These are phyloP conservation scores for Gymnopithys bicolor DNA, from an alignment of 2,797 vertebrate genomes.

Conservation along the genomic window DNA sequence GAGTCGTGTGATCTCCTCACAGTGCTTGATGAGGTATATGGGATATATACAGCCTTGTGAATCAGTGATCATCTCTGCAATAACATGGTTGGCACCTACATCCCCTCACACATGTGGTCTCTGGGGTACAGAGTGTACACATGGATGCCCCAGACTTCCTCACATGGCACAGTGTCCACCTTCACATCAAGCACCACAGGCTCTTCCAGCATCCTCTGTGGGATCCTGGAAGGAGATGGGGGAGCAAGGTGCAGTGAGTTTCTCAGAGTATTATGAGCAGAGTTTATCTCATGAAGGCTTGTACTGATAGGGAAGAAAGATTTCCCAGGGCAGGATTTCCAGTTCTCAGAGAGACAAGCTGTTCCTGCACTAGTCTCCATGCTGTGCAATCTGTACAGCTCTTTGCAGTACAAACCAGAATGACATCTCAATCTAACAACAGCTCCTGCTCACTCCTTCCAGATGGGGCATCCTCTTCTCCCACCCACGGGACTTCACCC, in stretches of 20 bases:
- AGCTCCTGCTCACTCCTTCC: background rate
- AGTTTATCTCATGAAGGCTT: background rate
- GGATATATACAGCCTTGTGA: background rate
- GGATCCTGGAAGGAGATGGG: background rate
- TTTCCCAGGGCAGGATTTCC: background rate
- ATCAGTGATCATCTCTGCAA: background rate
- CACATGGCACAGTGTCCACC: background rate
- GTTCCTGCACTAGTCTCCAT: accelerated
- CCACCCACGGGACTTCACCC: constrained; percentile 94
- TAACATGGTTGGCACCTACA: accelerated
- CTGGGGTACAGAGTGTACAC: background rate
- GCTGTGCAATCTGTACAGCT: accelerated
- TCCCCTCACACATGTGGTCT: background rate
- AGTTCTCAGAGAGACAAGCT: background rate
- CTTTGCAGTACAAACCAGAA: background rate
- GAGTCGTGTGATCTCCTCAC: background rate
- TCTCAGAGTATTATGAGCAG: background rate
- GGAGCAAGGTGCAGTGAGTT: background rate
- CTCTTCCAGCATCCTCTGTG: background rate
- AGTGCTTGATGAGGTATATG: too few relatives aligned
- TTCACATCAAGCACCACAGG: background rate
- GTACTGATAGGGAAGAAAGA: background rate
- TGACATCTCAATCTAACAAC: accelerated
- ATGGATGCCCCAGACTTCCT: background rate
- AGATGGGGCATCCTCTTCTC: constrained; percentile 98